Conservation (phyloP, 92 coral and sea anemone species). For the Zoanthus sociatus region DNA sequence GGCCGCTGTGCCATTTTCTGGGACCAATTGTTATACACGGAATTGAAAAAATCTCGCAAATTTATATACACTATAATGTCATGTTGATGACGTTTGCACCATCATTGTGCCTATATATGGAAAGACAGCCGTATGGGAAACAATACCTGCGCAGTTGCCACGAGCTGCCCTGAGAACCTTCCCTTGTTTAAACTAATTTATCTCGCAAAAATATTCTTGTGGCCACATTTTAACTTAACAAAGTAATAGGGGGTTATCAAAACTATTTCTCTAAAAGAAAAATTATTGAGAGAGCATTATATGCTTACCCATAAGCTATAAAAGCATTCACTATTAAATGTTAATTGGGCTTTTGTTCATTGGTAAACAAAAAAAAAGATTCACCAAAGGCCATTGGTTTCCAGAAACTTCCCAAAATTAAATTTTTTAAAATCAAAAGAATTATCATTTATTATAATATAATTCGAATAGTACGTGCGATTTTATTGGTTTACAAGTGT, state of each 20-base stretch:
- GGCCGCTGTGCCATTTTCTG: slow-evolving; percentile 81
- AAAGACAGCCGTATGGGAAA: neutral
- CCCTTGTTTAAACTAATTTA: neutral
- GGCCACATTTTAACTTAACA: neutral
- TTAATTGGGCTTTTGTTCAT: no score
- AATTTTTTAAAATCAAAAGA: no score
- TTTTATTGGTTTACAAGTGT: no score
- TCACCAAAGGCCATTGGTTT: no score
- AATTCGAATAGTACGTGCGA: no score
- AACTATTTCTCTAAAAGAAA: no score
- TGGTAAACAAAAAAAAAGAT: no score
- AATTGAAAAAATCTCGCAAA: slow-evolving; percentile 55
- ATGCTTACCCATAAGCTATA: no score
- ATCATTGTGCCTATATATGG: slow-evolving; percentile 58
- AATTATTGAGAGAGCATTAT: no score
- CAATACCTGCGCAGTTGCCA: neutral
- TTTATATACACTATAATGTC: slow-evolving; percentile 78
- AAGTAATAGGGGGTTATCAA: neutral
- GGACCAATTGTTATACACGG: slow-evolving; percentile 82
- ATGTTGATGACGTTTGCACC: slow-evolving; percentile 74
- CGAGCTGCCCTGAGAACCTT: neutral
- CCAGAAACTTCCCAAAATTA: no score
- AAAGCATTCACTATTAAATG: no score
- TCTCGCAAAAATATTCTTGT: neutral
- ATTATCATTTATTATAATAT: no score